Evolutionary conservation across 2,797 vertebrate genomes (phyloP).

Genomic region (Poeciliopsis turneri): DNA sequence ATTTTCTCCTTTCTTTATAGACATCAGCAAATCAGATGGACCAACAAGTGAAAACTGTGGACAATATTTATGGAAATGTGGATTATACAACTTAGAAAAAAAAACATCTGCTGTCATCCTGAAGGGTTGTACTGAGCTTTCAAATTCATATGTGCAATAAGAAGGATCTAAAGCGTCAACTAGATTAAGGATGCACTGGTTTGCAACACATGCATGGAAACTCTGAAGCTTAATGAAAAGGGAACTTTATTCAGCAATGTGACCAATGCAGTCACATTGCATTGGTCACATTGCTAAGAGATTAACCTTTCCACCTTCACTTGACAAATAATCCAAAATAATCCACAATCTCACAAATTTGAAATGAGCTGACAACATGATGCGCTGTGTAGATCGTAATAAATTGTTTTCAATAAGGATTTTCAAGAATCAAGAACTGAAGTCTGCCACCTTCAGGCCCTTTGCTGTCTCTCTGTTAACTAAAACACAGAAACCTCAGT

Average conservation of each 20-base stretch:
- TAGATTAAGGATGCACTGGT: not conserved
- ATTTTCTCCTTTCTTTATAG: conserved; percentile 50
- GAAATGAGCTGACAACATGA: not conserved
- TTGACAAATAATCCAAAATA: not conserved
- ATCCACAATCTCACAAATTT: not conserved
- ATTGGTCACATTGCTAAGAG: not conserved
- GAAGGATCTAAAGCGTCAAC: not conserved
- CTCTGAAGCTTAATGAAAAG: not conserved
- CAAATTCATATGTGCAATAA: not conserved
- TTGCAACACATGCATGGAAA: not conserved
- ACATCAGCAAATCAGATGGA: not conserved
- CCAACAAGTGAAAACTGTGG: conserved; percentile 12
- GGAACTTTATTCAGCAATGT: not conserved
- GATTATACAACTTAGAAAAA: conserved; percentile 14
- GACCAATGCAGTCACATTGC: too few species aligned
- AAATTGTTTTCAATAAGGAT: not conserved
- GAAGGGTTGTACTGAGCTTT: not conserved
- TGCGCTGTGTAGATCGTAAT: not conserved
- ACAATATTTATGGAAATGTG: conserved; percentile 61
- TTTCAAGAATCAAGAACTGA: not conserved
- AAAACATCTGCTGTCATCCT: conserved; percentile 2
- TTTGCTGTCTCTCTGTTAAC: too few species aligned
- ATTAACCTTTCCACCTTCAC: not conserved
- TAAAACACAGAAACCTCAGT: not conserved
- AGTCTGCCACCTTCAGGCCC: not conserved